Conservation (phyloP, 2,113 vertebrate genomes). For the Chloropsis hardwickii region DNA sequence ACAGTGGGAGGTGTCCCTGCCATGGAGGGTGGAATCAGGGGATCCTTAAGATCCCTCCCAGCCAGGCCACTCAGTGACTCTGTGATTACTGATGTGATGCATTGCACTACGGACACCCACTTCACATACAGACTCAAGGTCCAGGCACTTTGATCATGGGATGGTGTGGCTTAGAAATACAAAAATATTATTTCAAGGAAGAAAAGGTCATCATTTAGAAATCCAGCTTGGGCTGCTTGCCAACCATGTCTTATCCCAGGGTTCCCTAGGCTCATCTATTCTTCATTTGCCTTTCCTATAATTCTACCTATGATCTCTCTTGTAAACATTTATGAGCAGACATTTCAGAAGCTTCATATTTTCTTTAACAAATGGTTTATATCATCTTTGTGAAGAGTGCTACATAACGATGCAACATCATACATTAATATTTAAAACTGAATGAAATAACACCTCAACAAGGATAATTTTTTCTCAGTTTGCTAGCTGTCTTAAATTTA, state of each 20-base stretch:
- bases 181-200: background rate
- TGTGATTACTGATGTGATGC: background rate
- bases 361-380: slow-evolving; percentile 53
- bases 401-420: slow-evolving; percentile 65
- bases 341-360: slow-evolving; percentile 59
- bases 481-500: slow-evolving; percentile 58
- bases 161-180: background rate
- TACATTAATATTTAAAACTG: slow-evolving; percentile 72
- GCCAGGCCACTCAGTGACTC: background rate
- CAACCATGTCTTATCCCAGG: background rate
- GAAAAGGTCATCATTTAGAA: background rate
- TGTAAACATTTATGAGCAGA: slow-evolving; percentile 60
- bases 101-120: background rate
- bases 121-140: background rate
- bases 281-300: slow-evolving; percentile 39
- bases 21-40: background rate
- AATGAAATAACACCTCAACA: slow-evolving; percentile 68
- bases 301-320: slow-evolving; percentile 51
- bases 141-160: background rate
- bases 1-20: background rate
- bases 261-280: background rate
- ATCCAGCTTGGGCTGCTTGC: background rate
- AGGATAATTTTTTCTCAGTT: slow-evolving; percentile 61
- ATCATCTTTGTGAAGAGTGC: slow-evolving; percentile 56
- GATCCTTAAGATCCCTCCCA: background rate